Evolutionary conservation across 2,888 invertebrate genomes (phyloP), one percentile per base, ranked within the genome.

Genomic region (Liodrosophila aerea): DNA sequence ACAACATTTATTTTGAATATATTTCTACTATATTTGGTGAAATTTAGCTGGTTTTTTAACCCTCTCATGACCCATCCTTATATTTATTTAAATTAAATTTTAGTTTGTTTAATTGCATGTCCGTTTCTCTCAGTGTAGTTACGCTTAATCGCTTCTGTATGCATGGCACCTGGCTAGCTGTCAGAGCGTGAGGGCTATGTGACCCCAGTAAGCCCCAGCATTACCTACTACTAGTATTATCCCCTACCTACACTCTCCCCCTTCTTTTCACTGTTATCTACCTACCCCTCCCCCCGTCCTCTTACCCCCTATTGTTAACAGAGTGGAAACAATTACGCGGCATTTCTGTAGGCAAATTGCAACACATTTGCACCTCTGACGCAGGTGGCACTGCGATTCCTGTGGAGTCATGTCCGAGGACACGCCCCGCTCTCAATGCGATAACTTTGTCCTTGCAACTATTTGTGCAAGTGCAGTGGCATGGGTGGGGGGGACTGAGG

Each of bases 341-440:
- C 15, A 44, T 53, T 53, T 29, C 31, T 33, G 29, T 36, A 44
- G 43, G 47, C 51, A 56, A 72, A 72, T 66, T 72, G 51, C 72
- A 50, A 41, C 34, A 49, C 49, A 46, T 72, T 66, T 66, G 62
- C 52, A 72, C 69, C 67, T 66, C 46, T 53, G 51, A 45, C 39
- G 54, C 59, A 61, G 50, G 2, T 9, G 13, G 34, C 18, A 18
- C 7, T n/a, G n/a, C n/a, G n/a, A n/a, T n/a, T n/a, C n/a, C n/a
- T n/a, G n/a, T n/a, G n/a, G n/a, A n/a, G n/a, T n/a, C n/a, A n/a
- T 27, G 43, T 36, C 53, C 30, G 39, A 43, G 54, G 46, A 47
- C 41, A 31, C 47, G 53, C 56, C 65, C n/a, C n/a, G n/a, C n/a
- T n/a, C n/a, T 62, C 47, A 54, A 60, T 62, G 71, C 66, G 33